phyloP scores from a whole-genome alignment of 2,113 vertebrate genomes.

The Cochlearius cochlearius region DNA sequence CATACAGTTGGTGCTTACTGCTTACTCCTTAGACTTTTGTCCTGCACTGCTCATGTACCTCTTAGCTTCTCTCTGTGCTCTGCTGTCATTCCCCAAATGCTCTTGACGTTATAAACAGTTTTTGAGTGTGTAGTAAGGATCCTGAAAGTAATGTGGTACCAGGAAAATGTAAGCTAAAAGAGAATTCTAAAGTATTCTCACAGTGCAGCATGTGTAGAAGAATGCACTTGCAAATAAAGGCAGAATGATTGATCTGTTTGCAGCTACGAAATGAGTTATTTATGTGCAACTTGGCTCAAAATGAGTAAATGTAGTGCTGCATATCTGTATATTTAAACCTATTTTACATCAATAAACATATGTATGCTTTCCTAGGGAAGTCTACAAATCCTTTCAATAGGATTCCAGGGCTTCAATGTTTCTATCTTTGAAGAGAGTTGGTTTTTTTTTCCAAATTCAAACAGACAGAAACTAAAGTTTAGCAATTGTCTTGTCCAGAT shows the following conservation, averaged over 20 bases:
- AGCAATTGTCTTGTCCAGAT: background rate
- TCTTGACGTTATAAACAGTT: background rate
- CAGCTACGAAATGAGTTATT: conserved; percentile 27
- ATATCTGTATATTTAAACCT: conserved; percentile 34
- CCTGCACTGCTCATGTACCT: background rate
- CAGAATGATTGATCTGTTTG: conserved; percentile 57
- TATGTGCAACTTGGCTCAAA: conserved; percentile 21
- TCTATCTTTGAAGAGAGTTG: background rate
- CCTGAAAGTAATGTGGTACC: background rate
- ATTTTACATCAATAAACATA: conserved; percentile 59
- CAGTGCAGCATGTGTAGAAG: background rate
- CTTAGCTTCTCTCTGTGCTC: background rate
- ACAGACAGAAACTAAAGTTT: background rate
- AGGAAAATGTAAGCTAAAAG: background rate
- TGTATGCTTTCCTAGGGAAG: background rate
- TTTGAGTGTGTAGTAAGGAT: background rate
- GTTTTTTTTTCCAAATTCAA: background rate
- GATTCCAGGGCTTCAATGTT: background rate
- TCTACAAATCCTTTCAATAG: background rate
- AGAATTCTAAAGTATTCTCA: background rate
- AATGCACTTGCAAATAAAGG: conserved; percentile 30
- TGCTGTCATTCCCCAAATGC: background rate
- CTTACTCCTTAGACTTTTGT: background rate
- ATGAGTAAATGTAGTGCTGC: conserved; percentile 1
- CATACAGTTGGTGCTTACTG: background rate